Conservation (phyloP, 2,113 vertebrate species). For the Monopterus albus region DNA sequence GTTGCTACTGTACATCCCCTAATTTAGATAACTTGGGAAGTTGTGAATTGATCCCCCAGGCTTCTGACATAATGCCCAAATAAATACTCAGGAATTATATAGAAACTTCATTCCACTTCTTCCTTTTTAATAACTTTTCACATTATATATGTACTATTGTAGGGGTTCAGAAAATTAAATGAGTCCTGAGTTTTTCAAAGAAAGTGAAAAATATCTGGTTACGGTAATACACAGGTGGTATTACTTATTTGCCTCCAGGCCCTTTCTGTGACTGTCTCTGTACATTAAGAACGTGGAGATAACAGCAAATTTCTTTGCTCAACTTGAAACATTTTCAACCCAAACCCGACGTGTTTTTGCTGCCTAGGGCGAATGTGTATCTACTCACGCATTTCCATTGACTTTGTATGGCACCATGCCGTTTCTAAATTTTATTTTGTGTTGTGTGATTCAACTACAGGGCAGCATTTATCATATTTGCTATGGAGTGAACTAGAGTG, state of each 20-base stretch:
- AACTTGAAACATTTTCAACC: slow-evolving; percentile 5
- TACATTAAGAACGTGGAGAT: slow-evolving; percentile 13
- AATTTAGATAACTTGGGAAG: slow-evolving; percentile 6
- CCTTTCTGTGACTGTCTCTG: neutral
- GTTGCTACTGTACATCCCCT: neutral
- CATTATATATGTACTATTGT: neutral
- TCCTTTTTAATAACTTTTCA: neutral
- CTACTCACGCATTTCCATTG: neutral
- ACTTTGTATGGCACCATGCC: neutral
- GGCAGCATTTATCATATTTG: slow-evolving; percentile 37
- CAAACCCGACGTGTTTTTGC: neutral
- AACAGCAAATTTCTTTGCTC: slow-evolving; percentile 11
- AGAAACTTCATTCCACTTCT: neutral
- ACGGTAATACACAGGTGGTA: slow-evolving; percentile 1
- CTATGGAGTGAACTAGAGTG: slow-evolving; percentile 18
- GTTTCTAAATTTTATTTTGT: slow-evolving; percentile 1
- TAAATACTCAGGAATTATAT: too few species aligned
- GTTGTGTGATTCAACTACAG: slow-evolving; percentile 41
- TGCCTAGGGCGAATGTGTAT: neutral
- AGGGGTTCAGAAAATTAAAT: neutral
- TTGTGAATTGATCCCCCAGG: slow-evolving; percentile 2
- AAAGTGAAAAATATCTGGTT: slow-evolving; percentile 7
- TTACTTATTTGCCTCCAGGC: neutral
- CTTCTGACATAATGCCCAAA: neutral
- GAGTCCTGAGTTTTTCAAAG: neutral